A percentile compares a stretch with the other conserved stretches of the same genome.
These are phyloP conservation scores for Tridacna crocea DNA, from an alignment of 2,888 invertebrate genomes.

Conservation along the genomic window DNA sequence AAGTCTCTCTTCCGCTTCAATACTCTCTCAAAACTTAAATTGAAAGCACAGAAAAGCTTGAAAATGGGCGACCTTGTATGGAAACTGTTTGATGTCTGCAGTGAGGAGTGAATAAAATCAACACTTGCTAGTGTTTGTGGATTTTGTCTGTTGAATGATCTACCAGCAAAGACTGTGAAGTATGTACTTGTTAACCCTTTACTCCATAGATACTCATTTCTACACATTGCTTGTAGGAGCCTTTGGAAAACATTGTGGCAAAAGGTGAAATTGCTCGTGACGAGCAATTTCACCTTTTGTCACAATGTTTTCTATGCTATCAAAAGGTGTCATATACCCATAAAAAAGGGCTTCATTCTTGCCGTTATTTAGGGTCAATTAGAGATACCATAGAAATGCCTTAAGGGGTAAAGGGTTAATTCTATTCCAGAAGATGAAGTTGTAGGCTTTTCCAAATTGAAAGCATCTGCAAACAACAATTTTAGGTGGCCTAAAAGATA, in stretches of 20 bases:
- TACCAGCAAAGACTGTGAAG: not conserved
- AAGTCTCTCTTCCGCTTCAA: constrained; percentile 55
- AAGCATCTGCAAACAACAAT: no score
- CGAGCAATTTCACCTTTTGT: not conserved
- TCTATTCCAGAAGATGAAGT: no score
- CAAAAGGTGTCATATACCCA: no score
- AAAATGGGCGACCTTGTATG: constrained; percentile 48
- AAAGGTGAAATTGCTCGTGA: not conserved
- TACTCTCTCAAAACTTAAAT: constrained; percentile 35
- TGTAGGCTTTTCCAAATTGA: no score
- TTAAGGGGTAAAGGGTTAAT: no score
- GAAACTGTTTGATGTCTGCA: constrained; percentile 35
- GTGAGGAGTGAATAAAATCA: constrained; percentile 22
- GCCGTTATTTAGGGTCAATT: no score
- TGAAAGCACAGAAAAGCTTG: constrained; percentile 47
- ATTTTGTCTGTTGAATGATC: not conserved
- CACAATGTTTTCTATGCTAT: constrained; percentile 2
- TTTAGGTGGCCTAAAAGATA: no score
- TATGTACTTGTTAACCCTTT: not conserved
- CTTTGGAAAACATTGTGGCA: not conserved
- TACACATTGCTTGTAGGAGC: no score
- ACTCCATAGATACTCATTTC: no score
- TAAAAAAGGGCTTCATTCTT: no score
- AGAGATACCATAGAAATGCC: no score
- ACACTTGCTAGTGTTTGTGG: not conserved